Percentiles rank a stretch among this genome's conserved stretches.
Conservation (phyloP, 2,113 vertebrate genomes). For the Phrynosoma platyrhinos region DNA sequence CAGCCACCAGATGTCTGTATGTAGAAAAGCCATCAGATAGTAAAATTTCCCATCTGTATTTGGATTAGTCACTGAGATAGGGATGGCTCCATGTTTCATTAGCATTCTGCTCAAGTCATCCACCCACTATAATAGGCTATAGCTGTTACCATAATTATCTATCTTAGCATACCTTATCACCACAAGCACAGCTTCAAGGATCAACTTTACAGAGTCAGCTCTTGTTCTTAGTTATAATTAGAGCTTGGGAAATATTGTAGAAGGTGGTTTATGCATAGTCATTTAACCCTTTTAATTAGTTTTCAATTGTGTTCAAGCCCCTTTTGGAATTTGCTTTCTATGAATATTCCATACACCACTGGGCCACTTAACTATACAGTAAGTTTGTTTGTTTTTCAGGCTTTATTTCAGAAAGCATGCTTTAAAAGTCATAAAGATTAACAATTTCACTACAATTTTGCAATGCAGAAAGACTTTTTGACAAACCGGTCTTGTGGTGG, state of each 20-base stretch:
- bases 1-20: conserved; percentile 24
- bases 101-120: conserved; percentile 60
- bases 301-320: conserved; percentile 39
- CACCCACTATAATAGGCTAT: conserved; percentile 56
- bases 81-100: conserved; percentile 59
- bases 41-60: conserved; percentile 10
- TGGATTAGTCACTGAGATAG: conserved; percentile 30
- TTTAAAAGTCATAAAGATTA: background rate
- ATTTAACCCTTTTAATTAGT: conserved; percentile 51
- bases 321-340: conserved; percentile 51
- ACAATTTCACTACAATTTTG: conserved; percentile 36
- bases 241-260: conserved; percentile 61
- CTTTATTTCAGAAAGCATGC: conserved; percentile 34
- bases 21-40: conserved; percentile 28
- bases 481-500: background rate
- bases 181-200: conserved; percentile 63
- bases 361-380: conserved; percentile 31
- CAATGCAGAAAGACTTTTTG: conserved; percentile 16
- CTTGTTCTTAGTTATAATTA: conserved; percentile 58
- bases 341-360: conserved; percentile 22
- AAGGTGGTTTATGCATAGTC: conserved; percentile 54
- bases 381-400: background rate
- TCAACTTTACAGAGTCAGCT: conserved; percentile 52
- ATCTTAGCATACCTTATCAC: conserved; percentile 44
- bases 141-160: conserved; percentile 61